These are phyloP conservation scores for Temnothorax unifasciatus DNA, from an alignment of 2,888 invertebrate species.

Conservation along the genomic window DNA sequence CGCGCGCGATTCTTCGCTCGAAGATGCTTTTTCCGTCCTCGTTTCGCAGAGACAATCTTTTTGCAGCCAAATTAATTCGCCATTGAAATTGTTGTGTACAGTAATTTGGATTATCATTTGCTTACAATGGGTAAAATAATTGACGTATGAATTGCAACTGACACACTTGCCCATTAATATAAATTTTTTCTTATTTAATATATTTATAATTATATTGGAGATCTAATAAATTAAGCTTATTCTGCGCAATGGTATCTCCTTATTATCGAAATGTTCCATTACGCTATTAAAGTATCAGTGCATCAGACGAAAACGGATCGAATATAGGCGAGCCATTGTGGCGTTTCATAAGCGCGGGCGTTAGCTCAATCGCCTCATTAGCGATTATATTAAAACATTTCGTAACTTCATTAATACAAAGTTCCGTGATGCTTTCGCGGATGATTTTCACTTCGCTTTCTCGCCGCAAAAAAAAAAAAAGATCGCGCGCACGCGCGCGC, in stretches of 20 bases:
- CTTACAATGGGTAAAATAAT: background rate
- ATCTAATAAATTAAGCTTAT: background rate
- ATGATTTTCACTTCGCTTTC: conserved; percentile 56
- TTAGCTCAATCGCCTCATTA: conserved; percentile 37
- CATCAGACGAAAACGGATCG: conserved; percentile 7
- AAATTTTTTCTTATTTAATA: background rate
- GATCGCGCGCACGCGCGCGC: background rate
- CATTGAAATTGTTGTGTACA: background rate
- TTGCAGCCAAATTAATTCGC: conserved; percentile 2
- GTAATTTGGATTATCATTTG: background rate
- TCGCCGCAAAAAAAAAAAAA: conserved; percentile 41
- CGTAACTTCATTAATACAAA: conserved; percentile 41
- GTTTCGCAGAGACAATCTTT: conserved; percentile 12
- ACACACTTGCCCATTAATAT: background rate
- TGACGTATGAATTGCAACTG: background rate
- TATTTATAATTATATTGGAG: background rate
- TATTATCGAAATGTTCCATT: conserved; percentile 1
- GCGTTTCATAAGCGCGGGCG: conserved; percentile 28
- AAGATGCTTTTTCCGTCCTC: conserved; percentile 37
- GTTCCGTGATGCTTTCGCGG: conserved; percentile 48
- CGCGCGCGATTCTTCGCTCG: conserved; percentile 34
- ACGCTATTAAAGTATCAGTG: background rate
- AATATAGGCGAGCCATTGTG: background rate
- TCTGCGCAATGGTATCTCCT: background rate
- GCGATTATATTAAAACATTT: conserved; percentile 44